Evolutionary conservation across 2,797 vertebrate genomes (phyloP).

Genomic region (Tauraco hartlaubi): DNA sequence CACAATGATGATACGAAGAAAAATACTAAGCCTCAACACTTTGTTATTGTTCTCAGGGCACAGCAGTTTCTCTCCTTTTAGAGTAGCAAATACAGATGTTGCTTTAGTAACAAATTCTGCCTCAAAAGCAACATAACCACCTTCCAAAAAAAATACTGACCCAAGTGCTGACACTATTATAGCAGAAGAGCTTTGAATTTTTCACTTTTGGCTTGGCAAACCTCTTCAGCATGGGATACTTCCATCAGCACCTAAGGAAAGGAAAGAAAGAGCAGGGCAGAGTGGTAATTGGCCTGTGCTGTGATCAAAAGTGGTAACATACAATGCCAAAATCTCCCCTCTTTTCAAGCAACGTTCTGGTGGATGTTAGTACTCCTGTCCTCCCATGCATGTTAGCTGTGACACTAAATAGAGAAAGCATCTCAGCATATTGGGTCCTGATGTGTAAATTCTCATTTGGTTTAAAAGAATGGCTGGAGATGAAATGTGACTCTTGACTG

Average conservation of each 20-base stretch:
- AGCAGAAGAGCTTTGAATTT: neutral
- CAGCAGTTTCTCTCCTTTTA: neutral
- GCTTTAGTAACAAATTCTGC: neutral
- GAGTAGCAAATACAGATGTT: neutral
- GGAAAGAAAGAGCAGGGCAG: neutral
- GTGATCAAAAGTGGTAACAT: neutral
- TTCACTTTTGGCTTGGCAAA: neutral
- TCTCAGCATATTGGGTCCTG: neutral
- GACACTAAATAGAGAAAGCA: slow-evolving; percentile 22
- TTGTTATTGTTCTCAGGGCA: neutral
- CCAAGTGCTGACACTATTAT: neutral
- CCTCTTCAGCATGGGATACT: neutral
- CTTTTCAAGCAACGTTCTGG: neutral
- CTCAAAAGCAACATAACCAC: neutral
- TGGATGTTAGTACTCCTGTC: neutral
- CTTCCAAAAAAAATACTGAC: neutral
- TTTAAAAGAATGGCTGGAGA: neutral
- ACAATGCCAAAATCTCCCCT: neutral
- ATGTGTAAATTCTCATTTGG: slow-evolving; percentile 13
- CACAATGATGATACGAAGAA: neutral
- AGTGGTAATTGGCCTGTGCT: neutral
- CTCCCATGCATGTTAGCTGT: neutral
- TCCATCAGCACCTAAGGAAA: neutral
- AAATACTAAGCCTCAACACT: neutral
- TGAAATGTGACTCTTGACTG: neutral